Base-by-base conservation (phyloP, 1,140 invertebrate species). In the Orius laevigatus region DNA sequence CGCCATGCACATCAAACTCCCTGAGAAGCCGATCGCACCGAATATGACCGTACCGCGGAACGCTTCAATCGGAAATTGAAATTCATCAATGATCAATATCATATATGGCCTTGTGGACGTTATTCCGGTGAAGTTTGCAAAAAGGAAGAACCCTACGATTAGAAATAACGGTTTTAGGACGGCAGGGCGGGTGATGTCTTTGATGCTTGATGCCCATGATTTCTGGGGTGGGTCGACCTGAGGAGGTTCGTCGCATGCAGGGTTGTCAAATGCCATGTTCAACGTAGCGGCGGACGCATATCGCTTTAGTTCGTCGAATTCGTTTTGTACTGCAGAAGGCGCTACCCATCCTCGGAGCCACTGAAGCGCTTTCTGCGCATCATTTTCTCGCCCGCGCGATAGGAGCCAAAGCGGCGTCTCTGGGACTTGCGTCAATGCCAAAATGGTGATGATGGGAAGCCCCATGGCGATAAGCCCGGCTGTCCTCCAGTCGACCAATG, bases 391-490 rank as follows among this genome's bases (percentile, higher is more conserved):
- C 10, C 69, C 66, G 57, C 66, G 64, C 5, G 66, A 63, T 33
- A 74, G 55, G 3, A 75, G 59, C 75, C 76, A 79, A 8, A 76
- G 61, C 16, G 79, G 78, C 2, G 75, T 74, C 63, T 81, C 78
- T 6, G 78, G 78, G 2, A 78, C 62, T 49, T 59, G 49, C 2
- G 38, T 53, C 4, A 59, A 54, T 38, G 55, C 53, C 3, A 56
- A 10, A 14, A 56, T 42, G 2, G 57, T 56, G 8, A 57, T 3
- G 6, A 58, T 40, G 1, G 59, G 59, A 2, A 60, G 52, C 1
- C 38, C 9, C 14, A 48, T 44, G 32, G 53, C 54, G 33, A 59
- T 53, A 2, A 51, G 45, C 12, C 55, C 57, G 0, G 55, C 55
- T 1, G 44, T 49, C 15, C 55, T 57, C 59, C 59, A 60, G 25